These are phyloP conservation scores for Ips nitidus DNA, from an alignment of 1,140 invertebrate species.

Conservation along the genomic window DNA sequence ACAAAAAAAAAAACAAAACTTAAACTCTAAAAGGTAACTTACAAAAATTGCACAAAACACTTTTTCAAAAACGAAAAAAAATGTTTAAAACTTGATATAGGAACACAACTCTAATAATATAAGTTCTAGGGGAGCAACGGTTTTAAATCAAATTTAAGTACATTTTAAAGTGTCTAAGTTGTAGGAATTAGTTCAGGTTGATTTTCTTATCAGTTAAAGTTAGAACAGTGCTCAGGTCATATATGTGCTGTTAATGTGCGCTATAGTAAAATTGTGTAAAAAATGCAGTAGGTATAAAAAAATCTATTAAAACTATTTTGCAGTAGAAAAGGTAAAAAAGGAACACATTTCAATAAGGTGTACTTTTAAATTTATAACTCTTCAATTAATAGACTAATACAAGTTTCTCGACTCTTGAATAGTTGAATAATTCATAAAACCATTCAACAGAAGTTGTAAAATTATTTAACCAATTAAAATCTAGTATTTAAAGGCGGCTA, in stretches of 20 bases:
- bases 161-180: not conserved
- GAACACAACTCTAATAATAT: conserved; percentile 25
- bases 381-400: too few species aligned
- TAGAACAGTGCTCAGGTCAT: conserved; percentile 18
- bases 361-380: not conserved
- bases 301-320: conserved; percentile 4
- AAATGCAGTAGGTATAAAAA: conserved; percentile 13
- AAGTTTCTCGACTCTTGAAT: too few species aligned
- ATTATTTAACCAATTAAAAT: conserved; percentile 20
- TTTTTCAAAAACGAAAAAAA: conserved; percentile 12
- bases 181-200: conserved; percentile 10
- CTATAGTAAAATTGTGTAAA: conserved; percentile 3
- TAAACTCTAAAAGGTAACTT: conserved; percentile 27
- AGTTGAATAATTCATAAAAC: too few species aligned
- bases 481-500: conserved; percentile 6
- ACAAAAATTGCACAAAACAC: conserved; percentile 30
- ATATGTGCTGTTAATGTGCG: conserved; percentile 16
- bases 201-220: conserved; percentile 21
- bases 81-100: conserved; percentile 21
- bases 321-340: conserved; percentile 16
- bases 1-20: not conserved
- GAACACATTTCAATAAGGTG: conserved; percentile 20
- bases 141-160: not conserved
- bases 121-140: not conserved
- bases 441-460: too few species aligned